Percentiles rank a stretch among this genome's conserved stretches.
These are phyloP conservation scores for Hipparchia sbordonii DNA, from an alignment of 2,888 invertebrate species.

Conservation along the genomic window DNA sequence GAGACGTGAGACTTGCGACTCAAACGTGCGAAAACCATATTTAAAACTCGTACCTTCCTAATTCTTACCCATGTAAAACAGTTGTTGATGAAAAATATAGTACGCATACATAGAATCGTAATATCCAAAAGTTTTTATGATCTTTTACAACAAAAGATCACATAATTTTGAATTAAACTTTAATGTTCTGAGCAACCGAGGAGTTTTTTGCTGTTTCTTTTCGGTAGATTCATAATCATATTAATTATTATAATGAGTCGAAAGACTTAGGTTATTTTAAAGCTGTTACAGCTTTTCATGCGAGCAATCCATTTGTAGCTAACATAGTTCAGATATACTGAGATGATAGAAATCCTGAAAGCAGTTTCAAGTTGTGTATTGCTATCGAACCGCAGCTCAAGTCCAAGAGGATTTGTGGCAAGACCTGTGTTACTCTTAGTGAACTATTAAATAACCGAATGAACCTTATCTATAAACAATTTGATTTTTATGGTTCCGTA, in stretches of 20 bases:
- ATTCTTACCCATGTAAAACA: background rate
- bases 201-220: too few relatives aligned
- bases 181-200: too few relatives aligned
- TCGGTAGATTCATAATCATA: too few relatives aligned
- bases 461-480: too few relatives aligned
- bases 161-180: too few relatives aligned
- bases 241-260: too few relatives aligned
- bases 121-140: background rate
- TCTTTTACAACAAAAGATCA: background rate
- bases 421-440: background rate
- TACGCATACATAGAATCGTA: background rate
- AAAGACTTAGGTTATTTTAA: too few relatives aligned
- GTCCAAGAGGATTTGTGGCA: background rate
- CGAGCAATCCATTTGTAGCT: background rate
- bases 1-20: background rate
- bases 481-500: too few relatives aligned
- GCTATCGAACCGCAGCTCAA: background rate
- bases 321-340: background rate
- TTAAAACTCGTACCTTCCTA: background rate
- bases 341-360: background rate
- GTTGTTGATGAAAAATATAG: background rate
- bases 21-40: background rate
- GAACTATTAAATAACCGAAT: too few relatives aligned
- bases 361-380: constrained; percentile 6
- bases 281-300: too few relatives aligned